These are phyloP conservation scores for Meloe dianella DNA, from an alignment of 2,888 invertebrate genomes.

Conservation along the genomic window DNA sequence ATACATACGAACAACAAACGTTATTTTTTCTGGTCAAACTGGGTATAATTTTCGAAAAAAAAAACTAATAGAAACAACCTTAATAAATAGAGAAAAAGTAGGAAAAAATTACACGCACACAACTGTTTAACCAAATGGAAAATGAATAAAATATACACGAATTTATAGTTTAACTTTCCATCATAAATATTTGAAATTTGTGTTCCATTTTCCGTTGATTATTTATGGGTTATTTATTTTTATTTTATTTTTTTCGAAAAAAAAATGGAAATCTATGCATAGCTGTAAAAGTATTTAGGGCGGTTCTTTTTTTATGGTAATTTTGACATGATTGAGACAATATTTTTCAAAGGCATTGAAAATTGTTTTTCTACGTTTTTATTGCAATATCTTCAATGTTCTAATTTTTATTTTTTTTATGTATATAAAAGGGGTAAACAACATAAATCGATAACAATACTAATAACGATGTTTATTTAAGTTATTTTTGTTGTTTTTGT, in stretches of 20 bases:
- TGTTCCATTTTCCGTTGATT: not conserved
- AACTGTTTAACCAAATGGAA: slow-evolving; percentile 8
- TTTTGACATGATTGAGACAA: not conserved
- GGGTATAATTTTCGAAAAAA: not conserved
- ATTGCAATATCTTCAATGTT: not conserved
- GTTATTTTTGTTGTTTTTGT: not conserved
- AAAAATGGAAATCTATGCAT: not conserved
- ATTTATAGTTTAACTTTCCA: slow-evolving; percentile 1
- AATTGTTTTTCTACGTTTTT: not conserved
- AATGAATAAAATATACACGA: slow-evolving; percentile 10
- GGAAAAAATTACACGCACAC: not conserved
- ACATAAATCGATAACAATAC: slow-evolving; percentile 4
- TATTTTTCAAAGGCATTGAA: not conserved
- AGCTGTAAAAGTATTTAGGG: not conserved
- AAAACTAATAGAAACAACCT: not conserved
- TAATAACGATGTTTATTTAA: not conserved
- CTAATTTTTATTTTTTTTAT: not conserved
- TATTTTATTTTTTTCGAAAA: not conserved
- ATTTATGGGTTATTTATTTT: not conserved
- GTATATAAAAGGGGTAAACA: not conserved
- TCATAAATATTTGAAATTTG: slow-evolving; percentile 11
- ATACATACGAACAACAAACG: not conserved
- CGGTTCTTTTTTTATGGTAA: not conserved
- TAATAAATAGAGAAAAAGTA: not conserved
- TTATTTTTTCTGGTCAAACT: not conserved